phyloP scores from a whole-genome alignment of 2,113 vertebrate genomes.

The Dolichallabes microphthalmus region DNA sequence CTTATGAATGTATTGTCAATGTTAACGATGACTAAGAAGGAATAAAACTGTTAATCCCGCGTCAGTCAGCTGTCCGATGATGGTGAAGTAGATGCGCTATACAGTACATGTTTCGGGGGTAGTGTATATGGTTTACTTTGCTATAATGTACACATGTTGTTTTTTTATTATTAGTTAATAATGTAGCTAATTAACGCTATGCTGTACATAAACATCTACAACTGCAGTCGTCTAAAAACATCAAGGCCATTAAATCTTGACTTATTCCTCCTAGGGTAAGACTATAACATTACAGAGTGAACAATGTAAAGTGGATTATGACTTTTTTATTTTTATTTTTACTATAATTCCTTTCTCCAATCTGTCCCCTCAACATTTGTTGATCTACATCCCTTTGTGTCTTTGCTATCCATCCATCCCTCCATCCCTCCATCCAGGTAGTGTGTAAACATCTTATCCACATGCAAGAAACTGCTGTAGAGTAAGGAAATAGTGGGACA shows the following conservation, averaged over 20 bases:
- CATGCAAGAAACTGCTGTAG: too few species aligned
- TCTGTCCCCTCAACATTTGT: background rate
- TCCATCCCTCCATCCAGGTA: background rate
- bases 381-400: background rate
- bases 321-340: slow-evolving; percentile 21
- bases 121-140: too few species aligned
- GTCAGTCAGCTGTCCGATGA: background rate
- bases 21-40: background rate
- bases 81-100: too few species aligned
- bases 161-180: too few species aligned
- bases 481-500: too few species aligned
- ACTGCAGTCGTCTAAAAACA: background rate
- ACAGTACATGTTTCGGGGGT: too few species aligned
- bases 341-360: slow-evolving; percentile 35
- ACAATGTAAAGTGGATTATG: slow-evolving; percentile 58
- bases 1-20: background rate
- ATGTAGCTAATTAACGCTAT: too few species aligned
- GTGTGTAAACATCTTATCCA: too few species aligned
- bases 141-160: background rate
- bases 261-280: slow-evolving; percentile 55
- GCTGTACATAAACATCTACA: slow-evolving; percentile 33
- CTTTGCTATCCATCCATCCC: background rate
- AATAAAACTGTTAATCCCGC: background rate
- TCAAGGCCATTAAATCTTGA: slow-evolving; percentile 18
- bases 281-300: slow-evolving; percentile 42